Conservation (phyloP, 2,888 invertebrate genomes). For the Dasysyrphus tricinctus region DNA sequence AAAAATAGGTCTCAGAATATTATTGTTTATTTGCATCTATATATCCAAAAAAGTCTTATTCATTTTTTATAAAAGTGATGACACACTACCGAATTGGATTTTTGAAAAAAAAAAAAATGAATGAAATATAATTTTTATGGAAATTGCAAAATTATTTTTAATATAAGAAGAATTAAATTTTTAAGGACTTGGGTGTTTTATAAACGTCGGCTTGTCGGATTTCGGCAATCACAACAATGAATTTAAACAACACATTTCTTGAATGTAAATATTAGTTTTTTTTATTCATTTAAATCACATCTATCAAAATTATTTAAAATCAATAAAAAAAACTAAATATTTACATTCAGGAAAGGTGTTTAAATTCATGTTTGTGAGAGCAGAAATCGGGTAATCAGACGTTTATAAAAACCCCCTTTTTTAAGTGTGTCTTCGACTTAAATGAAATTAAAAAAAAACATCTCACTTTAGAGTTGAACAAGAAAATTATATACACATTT, state of each 20-base stretch:
- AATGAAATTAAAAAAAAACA: background rate
- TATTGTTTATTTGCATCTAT: background rate
- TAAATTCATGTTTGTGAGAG: too few relatives aligned
- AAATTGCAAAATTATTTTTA: background rate
- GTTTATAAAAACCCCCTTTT: too few relatives aligned
- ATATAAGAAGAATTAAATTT: background rate
- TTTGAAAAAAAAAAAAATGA: background rate
- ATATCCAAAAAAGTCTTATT: background rate
- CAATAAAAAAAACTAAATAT: too few relatives aligned
- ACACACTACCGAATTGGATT: background rate
- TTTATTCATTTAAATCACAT: too few relatives aligned
- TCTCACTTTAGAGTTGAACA: conserved; percentile 2
- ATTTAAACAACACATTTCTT: too few relatives aligned
- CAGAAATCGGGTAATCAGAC: too few relatives aligned
- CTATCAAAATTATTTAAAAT: too few relatives aligned
- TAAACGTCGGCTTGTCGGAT: too few relatives aligned
- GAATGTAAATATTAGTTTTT: too few relatives aligned
- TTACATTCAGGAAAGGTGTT: too few relatives aligned
- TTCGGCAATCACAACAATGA: too few relatives aligned
- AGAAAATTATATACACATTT: background rate
- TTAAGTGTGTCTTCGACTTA: conserved; percentile 6
- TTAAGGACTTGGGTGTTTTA: too few relatives aligned
- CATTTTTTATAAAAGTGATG: background rate
- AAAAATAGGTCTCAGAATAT: background rate
- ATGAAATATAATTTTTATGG: background rate